Evolutionary conservation across 2,113 vertebrate genomes (phyloP), one percentile per base, ranked within the genome.

Genomic region (Erythrocercus mccallii): DNA sequence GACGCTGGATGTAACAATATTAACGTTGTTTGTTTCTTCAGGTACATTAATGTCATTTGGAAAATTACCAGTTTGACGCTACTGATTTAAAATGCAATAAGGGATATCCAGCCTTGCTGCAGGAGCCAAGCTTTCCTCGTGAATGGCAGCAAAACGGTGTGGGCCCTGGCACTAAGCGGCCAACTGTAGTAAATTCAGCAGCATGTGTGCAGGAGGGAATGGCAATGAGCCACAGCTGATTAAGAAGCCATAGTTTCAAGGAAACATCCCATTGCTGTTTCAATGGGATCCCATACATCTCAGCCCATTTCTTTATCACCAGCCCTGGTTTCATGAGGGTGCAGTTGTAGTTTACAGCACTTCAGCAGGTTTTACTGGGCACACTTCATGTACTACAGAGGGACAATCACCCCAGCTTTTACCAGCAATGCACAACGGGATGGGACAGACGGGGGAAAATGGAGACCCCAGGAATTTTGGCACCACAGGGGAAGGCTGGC

Each of bases 11-110:
- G 21, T 28, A 84, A 88, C 78, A 66, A 82, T 90, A 97, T 82
- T 86, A 93, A 89, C 0, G 0, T 53, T 84, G 86, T 95, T 97
- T 95, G 92, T 95, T 96, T 93, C 90, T 71, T 62, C 65, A 57
- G 72, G 68, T 60, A 87, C 83, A 64, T 95, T 89, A 93, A 80
- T 6, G 86, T 57, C 42, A 65, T 66, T 83, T n/a, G 3, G 78
- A 92, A 95, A 95, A 95, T 72, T 87, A 94, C 88, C 7, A 1
- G 57, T 88, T 84, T 95, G 88, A 88, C 0, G 0, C 44, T 57
- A 50, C 83, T 92, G 96, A 96, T 97, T 95, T 96, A 94, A 95
- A 93, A 95, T 70, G 77, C 94, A 96, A 51, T 94, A 95, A 96
- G 56, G 70, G 81, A 61, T 69, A 91, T 48, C 70, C 79, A 90